Conservation (phyloP, 2,797 vertebrate species). For the Carduelis carduelis region DNA sequence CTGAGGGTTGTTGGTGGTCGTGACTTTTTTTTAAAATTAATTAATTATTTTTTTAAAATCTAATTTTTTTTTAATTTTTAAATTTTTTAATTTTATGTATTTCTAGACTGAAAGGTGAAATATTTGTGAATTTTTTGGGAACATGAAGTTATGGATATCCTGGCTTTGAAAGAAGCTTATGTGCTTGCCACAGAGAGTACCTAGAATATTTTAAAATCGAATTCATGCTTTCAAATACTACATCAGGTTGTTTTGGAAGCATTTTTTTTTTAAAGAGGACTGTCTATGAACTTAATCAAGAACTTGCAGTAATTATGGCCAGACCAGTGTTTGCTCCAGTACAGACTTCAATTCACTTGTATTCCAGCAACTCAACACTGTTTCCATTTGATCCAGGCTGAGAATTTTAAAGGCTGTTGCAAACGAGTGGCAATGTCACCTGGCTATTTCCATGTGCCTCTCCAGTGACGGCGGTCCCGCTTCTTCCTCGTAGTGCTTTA, state of each 20-base stretch:
- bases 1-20: fast-evolving
- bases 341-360: neutral
- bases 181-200: neutral
- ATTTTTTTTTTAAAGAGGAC: neutral
- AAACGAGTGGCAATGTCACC: neutral
- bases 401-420: neutral
- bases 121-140: neutral
- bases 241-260: neutral
- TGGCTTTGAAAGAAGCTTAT: neutral
- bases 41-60: no score
- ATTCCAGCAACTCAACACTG: neutral
- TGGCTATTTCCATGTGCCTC: neutral
- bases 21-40: neutral
- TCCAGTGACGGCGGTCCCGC: neutral
- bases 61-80: neutral
- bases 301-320: neutral
- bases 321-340: fast-evolving
- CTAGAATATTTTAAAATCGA: neutral
- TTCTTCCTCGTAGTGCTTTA: neutral
- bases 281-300: neutral
- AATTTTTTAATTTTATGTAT: neutral
- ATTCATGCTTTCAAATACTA: neutral
- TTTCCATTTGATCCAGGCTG: neutral
- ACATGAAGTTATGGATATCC: neutral
- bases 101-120: neutral